A percentile compares a stretch with the other conserved stretches of the same genome.
Conservation (phyloP, 2,797 vertebrate genomes). For the Enteromius trimaculatus region DNA sequence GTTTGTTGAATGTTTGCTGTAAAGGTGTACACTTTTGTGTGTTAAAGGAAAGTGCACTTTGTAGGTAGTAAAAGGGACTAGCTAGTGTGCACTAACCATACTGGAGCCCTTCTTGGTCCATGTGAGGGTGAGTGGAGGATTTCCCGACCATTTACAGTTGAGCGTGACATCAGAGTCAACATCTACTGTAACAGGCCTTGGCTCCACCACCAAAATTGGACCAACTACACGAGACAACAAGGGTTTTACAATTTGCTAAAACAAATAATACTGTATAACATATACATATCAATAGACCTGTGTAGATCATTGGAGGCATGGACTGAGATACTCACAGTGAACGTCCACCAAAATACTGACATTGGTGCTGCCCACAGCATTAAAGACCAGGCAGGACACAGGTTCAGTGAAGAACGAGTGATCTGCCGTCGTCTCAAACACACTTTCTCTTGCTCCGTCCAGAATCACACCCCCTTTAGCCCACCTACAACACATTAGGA, state of each 20-base stretch:
- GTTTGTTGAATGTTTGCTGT: not conserved
- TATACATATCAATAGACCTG: not conserved
- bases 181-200: constrained; percentile 87
- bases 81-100: constrained; percentile 80
- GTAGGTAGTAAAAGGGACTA: not conserved
- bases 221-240: constrained; percentile 86
- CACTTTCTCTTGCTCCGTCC: constrained; percentile 87
- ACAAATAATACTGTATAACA: not conserved
- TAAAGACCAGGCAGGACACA: constrained; percentile 94
- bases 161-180: constrained; percentile 91
- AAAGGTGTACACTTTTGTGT: no score
- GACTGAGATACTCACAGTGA: constrained; percentile 83
- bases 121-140: constrained; percentile 93
- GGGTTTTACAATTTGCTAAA: not conserved
- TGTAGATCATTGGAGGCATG: not conserved
- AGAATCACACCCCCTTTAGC: constrained; percentile 92
- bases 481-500: constrained; percentile 80
- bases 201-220: constrained; percentile 91
- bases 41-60: not conserved
- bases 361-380: constrained; percentile 93
- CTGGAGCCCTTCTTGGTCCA: constrained; percentile 97
- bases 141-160: constrained; percentile 94
- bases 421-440: constrained; percentile 90
- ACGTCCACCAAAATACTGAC: constrained; percentile 96
- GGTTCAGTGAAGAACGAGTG: constrained; percentile 97